A percentile compares a stretch with the other conserved stretches of the same genome.
Conservation (phyloP, 2,888 invertebrate species). For the Rhorus exstirpatorius region DNA sequence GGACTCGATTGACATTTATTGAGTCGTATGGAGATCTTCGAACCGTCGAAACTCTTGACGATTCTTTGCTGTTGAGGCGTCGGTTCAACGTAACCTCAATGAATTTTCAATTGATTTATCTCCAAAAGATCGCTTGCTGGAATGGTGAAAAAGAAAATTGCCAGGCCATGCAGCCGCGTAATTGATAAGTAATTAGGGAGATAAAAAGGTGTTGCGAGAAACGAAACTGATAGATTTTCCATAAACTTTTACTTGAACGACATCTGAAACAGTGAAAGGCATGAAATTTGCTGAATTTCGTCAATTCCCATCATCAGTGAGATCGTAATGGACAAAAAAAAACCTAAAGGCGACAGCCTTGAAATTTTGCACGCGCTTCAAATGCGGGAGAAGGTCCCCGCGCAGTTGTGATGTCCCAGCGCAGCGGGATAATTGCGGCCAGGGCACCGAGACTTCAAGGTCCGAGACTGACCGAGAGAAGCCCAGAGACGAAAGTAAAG, state of each 20-base stretch:
- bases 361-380: constrained; percentile 1
- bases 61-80: not conserved
- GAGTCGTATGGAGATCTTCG: constrained; percentile 19
- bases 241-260: not conserved
- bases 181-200: too few species aligned
- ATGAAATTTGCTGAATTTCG: not conserved
- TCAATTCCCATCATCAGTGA: constrained; percentile 4
- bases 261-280: not conserved
- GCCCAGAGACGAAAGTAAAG: constrained; percentile 72
- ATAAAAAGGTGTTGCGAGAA: too few species aligned
- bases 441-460: constrained; percentile 69
- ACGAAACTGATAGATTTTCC: too few species aligned
- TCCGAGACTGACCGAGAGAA: constrained; percentile 73
- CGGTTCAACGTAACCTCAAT: too few species aligned
- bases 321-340: constrained; percentile 5
- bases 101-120: too few species aligned
- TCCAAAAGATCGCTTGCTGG: too few species aligned
- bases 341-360: constrained; percentile 5
- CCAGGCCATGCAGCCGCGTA: too few species aligned
- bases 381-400: not conserved
- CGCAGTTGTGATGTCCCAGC: constrained; percentile 40
- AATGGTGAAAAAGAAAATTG: too few species aligned
- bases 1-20: not conserved
- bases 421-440: constrained; percentile 44
- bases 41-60: not conserved